phyloP scores from a whole-genome alignment of 2,888 invertebrate species.

The Lasioglossum figueresi region DNA sequence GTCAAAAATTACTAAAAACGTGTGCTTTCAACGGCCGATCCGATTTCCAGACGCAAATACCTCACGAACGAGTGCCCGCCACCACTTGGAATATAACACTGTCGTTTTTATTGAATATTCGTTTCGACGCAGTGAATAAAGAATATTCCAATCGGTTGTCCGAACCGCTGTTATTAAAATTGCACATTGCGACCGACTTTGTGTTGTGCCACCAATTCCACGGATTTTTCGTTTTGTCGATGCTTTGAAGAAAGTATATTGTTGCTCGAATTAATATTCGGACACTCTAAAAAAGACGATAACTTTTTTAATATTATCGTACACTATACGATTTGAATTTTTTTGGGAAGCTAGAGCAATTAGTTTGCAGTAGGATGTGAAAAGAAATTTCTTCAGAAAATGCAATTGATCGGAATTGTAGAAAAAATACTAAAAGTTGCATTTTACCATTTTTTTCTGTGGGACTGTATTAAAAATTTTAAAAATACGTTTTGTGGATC shows the following conservation, averaged over 20 bases:
- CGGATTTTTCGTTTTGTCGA: background rate
- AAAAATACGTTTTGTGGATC: no score
- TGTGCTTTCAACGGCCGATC: slow-evolving; percentile 6
- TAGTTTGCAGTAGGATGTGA: no score
- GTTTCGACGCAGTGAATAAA: slow-evolving; percentile 4
- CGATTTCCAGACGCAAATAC: slow-evolving; percentile 36
- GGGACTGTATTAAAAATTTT: no score
- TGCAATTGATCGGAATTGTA: no score
- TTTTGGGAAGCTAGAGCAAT: no score
- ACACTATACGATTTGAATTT: no score
- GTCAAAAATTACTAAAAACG: slow-evolving; percentile 30
- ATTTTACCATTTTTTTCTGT: no score
- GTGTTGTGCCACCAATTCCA: background rate
- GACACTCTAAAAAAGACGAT: no score
- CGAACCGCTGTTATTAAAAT: slow-evolving; percentile 1
- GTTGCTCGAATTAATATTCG: no score
- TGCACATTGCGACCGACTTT: background rate
- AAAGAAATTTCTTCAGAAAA: no score
- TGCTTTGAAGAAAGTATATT: background rate
- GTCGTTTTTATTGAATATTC: slow-evolving; percentile 41
- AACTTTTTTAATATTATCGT: no score
- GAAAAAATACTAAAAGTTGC: no score
- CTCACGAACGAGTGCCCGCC: background rate
- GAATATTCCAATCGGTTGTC: background rate
- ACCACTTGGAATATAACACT: background rate